Evolutionary conservation across 2,797 vertebrate species (phyloP), one percentile per base, ranked within the genome.

Genomic region (Synaphobranchus kaupii): DNA sequence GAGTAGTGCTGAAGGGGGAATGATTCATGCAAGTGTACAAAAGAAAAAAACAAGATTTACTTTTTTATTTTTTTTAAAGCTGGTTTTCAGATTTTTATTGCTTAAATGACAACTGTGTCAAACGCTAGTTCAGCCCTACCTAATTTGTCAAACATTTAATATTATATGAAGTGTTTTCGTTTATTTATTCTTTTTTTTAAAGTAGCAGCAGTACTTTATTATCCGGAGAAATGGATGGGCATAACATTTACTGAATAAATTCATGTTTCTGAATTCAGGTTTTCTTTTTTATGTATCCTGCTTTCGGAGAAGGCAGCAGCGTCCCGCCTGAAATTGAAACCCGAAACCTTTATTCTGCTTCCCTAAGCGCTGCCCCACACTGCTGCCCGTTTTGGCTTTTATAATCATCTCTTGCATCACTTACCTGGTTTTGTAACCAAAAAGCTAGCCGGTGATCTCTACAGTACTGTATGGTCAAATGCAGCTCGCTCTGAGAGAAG

Each of bases 1-100:
- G n/a, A 60, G 31, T 15, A 84, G 20, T 31, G n/a, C 82, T 56
- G 52, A 56, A 34, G 54, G 82, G 13, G 50, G 31, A 28, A 84
- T 31, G 54, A 84, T 84, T 56, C 54, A 84, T 58, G 52, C n/a
- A 20, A 39, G 82, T 31, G 25, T 56, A 83, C 6, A 56, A 83
- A 56, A 12, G 10, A 28, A 25, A 58, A 54, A 80, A 34, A 15
- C 10, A 81, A 50, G 8, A 22, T n/a, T n/a, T n/a, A 4, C 8
- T n/a, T 39, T 39, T 39, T 39, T 39, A 1, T 39, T 39, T 39
- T 39, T 39, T 39, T 39, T 39, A 22, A 50, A 22, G 8, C 17
- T 28, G 20, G 39, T 8, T 80, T 39, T 12, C 5, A 12, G 12
- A 17, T 76, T 34, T 68, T 76, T 5, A 28, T 31, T 12, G 13